Evolutionary conservation across 1,140 invertebrate species (phyloP).

Genomic region (Drosophila pallidifrons): DNA sequence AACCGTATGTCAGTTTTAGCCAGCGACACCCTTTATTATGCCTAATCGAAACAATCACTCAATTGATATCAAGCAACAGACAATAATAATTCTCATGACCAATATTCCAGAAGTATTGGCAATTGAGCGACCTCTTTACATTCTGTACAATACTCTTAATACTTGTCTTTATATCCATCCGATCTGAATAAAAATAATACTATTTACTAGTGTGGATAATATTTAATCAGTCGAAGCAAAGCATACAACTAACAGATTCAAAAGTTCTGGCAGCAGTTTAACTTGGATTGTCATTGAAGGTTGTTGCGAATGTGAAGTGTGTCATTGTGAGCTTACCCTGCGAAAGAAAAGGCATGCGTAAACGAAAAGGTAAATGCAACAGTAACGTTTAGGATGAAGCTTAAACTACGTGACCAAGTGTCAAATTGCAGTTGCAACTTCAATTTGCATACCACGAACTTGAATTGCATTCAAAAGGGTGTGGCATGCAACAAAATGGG

Average conservation of each 20-base stretch:
- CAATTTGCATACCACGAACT: constrained; percentile 73
- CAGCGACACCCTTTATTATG: constrained; percentile 74
- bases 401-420: constrained; percentile 76
- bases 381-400: constrained; percentile 38
- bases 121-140: background rate
- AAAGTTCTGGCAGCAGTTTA: constrained; percentile 5
- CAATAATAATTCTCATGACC: constrained; percentile 56
- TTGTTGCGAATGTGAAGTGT: constrained; percentile 22
- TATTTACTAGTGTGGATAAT: no score
- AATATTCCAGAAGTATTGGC: background rate
- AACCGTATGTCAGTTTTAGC: constrained; percentile 8
- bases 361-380: constrained; percentile 18
- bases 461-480: constrained; percentile 71
- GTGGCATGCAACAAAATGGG: constrained; percentile 31
- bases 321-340: constrained; percentile 53
- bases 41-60: constrained; percentile 78
- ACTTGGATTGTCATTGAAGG: background rate
- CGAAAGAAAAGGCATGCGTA: background rate
- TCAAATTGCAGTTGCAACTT: constrained; percentile 74
- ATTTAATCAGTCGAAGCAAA: no score
- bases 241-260: background rate
- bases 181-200: no score
- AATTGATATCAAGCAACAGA: constrained; percentile 66
- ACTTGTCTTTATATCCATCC: no score
- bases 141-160: background rate